A percentile compares a stretch with the other conserved stretches of the same genome.
phyloP scores from a whole-genome alignment of 2,888 invertebrate species.

The Fragum whitleyi region DNA sequence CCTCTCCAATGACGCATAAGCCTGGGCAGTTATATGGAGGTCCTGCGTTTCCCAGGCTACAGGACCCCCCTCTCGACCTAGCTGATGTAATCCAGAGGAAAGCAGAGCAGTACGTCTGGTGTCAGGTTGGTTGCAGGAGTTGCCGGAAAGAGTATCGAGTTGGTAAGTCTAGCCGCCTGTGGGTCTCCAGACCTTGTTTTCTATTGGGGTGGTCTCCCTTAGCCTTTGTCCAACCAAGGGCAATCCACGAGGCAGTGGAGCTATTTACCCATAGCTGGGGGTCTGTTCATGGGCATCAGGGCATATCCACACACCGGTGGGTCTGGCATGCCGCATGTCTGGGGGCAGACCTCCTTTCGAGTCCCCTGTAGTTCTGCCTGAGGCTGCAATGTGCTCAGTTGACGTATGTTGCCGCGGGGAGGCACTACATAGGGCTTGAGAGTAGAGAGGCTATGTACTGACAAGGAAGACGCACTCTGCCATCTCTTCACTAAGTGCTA shows the following conservation, averaged over 20 bases:
- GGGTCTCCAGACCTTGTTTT: not conserved
- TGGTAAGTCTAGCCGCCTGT: not conserved
- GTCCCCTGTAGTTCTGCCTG: no score
- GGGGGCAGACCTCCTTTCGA: not conserved
- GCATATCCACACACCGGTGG: not conserved
- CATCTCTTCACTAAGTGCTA: not conserved
- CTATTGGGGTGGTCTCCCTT: not conserved
- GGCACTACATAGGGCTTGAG: not conserved
- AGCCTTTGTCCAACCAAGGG: no score
- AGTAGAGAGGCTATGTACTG: not conserved
- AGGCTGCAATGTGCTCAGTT: not conserved
- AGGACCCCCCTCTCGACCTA: no score
- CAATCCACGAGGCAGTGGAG: not conserved
- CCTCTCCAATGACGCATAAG: not conserved
- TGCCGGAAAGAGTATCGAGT: not conserved
- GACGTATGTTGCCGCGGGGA: not conserved
- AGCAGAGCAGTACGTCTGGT: conserved; percentile 2
- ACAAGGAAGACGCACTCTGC: not conserved
- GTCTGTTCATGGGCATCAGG: not conserved
- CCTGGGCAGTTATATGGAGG: not conserved
- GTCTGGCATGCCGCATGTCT: not conserved
- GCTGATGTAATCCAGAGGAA: conserved; percentile 1
- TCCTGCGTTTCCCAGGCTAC: not conserved
- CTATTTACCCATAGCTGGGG: not conserved
- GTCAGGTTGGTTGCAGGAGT: conserved; percentile 15